Evolutionary conservation across 2,797 vertebrate species (phyloP).

Genomic region (Xiphorhynchus erythropygius): DNA sequence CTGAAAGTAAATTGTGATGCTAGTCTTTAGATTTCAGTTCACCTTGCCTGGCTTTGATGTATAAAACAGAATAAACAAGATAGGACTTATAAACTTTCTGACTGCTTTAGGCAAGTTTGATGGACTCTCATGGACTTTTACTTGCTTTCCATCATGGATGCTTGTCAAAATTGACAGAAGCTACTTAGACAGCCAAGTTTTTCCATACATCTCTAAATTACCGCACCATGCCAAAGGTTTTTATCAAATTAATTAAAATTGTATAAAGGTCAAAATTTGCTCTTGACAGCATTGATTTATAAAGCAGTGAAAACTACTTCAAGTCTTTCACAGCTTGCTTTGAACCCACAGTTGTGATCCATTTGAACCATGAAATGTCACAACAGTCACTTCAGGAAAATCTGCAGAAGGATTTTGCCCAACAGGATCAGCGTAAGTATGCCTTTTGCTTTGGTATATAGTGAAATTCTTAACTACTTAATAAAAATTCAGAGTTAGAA

Average conservation of each 20-base stretch:
- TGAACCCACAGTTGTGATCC: not conserved
- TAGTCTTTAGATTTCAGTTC: not conserved
- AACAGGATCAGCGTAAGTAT: not conserved
- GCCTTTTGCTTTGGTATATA: not conserved
- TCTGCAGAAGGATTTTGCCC: not conserved
- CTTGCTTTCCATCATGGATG: not conserved
- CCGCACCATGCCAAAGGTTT: not conserved
- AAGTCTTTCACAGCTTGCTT: slow-evolving; percentile 19
- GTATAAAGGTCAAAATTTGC: slow-evolving; percentile 35
- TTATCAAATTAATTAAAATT: slow-evolving; percentile 52
- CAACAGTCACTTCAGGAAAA: slow-evolving; percentile 13
- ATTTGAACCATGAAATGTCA: slow-evolving; percentile 22
- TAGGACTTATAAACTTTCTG: not conserved
- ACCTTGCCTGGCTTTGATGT: not conserved
- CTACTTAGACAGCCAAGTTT: slow-evolving; percentile 5
- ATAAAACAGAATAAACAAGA: not conserved
- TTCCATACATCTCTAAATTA: not conserved
- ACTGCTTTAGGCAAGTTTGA: not conserved
- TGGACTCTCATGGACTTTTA: not conserved
- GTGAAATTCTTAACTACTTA: not conserved
- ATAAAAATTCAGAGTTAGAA: slow-evolving; percentile 16
- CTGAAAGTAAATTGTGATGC: not conserved
- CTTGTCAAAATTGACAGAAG: slow-evolving; percentile 18
- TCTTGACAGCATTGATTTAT: slow-evolving; percentile 37
- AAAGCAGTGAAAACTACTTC: slow-evolving; percentile 6